phyloP scores from a whole-genome alignment of 2,888 invertebrate genomes.

The Cheilosia grossa region DNA sequence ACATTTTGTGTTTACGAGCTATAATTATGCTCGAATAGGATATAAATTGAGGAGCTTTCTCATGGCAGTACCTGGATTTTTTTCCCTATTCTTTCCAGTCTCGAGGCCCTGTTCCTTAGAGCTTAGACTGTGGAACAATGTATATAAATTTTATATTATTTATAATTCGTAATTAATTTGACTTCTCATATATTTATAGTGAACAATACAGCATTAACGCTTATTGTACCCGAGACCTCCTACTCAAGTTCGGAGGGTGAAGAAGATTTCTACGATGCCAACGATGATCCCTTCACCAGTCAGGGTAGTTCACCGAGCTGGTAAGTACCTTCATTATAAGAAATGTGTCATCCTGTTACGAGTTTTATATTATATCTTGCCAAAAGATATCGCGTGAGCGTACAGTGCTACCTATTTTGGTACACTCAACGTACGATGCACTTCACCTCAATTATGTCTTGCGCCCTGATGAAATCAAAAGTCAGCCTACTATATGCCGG shows the following conservation, averaged over 20 bases:
- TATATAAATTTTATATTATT: no score
- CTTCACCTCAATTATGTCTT: slow-evolving; percentile 46
- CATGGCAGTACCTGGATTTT: no score
- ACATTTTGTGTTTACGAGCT: no score
- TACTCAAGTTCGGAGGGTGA: slow-evolving; percentile 99
- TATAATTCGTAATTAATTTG: no score
- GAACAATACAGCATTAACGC: slow-evolving; percentile 80
- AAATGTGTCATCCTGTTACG: slow-evolving; percentile 1
- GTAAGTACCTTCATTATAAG: slow-evolving; percentile 79
- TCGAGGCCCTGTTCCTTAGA: no score
- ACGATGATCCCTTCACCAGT: slow-evolving; percentile 87
- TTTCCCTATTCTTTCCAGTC: no score
- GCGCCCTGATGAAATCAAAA: slow-evolving; percentile 33
- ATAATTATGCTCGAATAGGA: no score
- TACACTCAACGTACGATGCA: slow-evolving; percentile 35
- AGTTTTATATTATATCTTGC: not conserved
- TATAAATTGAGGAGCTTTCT: no score
- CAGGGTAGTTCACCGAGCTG: slow-evolving; percentile 82
- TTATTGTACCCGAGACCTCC: slow-evolving; percentile 93
- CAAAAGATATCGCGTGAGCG: slow-evolving; percentile 47
- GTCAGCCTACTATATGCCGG: slow-evolving; percentile 26
- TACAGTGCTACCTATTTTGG: slow-evolving; percentile 43
- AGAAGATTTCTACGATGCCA: slow-evolving; percentile 97
- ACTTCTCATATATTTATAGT: slow-evolving; percentile 75
- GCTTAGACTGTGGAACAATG: no score